Evolutionary conservation across 2,797 vertebrate species (phyloP).

Genomic region (Aeoliscus strigatus): DNA sequence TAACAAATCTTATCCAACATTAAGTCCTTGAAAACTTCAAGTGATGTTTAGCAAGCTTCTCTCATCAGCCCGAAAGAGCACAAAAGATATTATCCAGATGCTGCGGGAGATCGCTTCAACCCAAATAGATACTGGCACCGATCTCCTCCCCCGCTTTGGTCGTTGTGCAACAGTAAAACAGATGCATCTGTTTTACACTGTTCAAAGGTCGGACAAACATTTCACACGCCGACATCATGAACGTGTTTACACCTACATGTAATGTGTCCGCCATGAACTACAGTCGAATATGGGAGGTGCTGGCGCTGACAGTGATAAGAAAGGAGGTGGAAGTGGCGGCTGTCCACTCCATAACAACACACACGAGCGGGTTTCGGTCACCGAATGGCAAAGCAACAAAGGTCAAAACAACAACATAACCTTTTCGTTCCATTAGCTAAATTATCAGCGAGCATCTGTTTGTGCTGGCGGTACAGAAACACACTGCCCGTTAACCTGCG

Average conservation of each 20-base stretch:
- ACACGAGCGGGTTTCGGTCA: no score
- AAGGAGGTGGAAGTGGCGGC: slow-evolving; percentile 22
- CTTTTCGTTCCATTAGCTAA: slow-evolving; percentile 54
- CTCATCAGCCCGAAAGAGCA: slow-evolving; percentile 27
- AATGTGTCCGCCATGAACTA: neutral
- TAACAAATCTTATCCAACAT: slow-evolving; percentile 26
- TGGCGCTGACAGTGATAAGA: slow-evolving; percentile 36
- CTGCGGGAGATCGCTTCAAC: slow-evolving; percentile 35
- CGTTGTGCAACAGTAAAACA: neutral
- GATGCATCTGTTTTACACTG: slow-evolving; percentile 8
- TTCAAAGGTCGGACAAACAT: slow-evolving; percentile 17
- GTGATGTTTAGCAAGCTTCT: slow-evolving; percentile 25
- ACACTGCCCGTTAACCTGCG: slow-evolving; percentile 66
- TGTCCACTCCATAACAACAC: slow-evolving; percentile 24
- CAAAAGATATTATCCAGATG: slow-evolving; percentile 44
- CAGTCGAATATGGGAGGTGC: slow-evolving; percentile 31
- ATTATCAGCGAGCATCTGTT: slow-evolving; percentile 40
- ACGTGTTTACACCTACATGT: neutral
- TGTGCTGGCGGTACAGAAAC: slow-evolving; percentile 55
- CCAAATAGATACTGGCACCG: slow-evolving; percentile 36
- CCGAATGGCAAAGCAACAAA: no score
- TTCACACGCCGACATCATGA: slow-evolving; percentile 2
- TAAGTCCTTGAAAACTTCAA: slow-evolving; percentile 32
- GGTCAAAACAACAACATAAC: slow-evolving; percentile 13
- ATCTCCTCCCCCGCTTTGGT: slow-evolving; percentile 9